Evolutionary conservation across 2,113 vertebrate genomes (phyloP), one percentile per base, ranked within the genome.

Genomic region (Albula glossodonta): DNA sequence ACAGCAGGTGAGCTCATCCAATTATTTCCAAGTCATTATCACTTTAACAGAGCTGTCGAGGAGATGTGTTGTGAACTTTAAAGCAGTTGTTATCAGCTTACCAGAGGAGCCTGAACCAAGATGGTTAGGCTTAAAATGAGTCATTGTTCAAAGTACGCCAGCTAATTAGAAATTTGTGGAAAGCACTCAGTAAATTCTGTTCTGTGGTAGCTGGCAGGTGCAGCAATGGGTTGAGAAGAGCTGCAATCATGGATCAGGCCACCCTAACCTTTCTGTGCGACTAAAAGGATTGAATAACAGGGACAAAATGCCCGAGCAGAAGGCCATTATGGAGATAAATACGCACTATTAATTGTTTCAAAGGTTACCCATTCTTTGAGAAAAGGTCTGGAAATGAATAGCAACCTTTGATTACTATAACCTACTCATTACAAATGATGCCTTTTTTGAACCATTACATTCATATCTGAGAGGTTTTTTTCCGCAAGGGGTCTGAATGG

Each of bases 311-410:
- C 2, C 70, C n/a, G 4, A 57, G 63, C n/a, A 83, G 85, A 83
- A 53, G 82, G n/a, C 25, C 77, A 51, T 70, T 13, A 48, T 52
- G 83, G 51, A 53, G 51, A 78, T 78, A 74, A 78, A 78, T 52
- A 51, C 15, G 53, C 50, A 81, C 80, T 81, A 52, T 81, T n/a
- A 51, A 81, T 81, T 81, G 22, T 25, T n/a, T 53, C 22, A 81
- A 81, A 52, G 80, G 51, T 81, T 52, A 52, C 51, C 10, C 17
- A 7, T 81, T 52, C 49, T 8, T 81, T 17, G 78, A 50, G 11
- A 79, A 56, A 53, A 81, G 51, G 80, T 11, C 51, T 53, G 22
- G 1, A 17, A 48, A 80, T 50, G 9, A 80, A 51, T 22, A 50
- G 49, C 22, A 22, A 41, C 41, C 48, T 11, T 50, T 4, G 48